Conservation (phyloP, 2,113 vertebrate species). For the Micromys minutus region DNA sequence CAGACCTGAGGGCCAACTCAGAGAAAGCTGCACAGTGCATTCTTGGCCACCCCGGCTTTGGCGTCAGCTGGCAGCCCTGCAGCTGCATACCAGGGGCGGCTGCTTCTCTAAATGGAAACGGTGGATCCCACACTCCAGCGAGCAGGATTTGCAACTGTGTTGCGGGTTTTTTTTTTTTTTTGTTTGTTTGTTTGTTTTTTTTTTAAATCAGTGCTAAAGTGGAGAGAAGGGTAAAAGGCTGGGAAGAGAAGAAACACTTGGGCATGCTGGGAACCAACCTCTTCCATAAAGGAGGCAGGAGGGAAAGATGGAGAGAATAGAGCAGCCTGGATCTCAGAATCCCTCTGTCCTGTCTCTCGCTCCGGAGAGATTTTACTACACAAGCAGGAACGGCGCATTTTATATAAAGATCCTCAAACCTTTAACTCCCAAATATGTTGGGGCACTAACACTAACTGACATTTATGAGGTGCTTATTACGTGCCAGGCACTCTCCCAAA, state of each 20-base stretch:
- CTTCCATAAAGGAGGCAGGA: background rate
- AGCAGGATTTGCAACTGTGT: background rate
- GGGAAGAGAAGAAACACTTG: background rate
- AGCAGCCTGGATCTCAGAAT: background rate
- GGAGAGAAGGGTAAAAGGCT: background rate
- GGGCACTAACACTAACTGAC: background rate
- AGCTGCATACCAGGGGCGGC: constrained; percentile 44
- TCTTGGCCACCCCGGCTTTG: constrained; percentile 36
- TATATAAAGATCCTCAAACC: background rate
- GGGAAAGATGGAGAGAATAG: background rate
- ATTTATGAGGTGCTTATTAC: background rate
- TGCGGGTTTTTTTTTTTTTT: background rate
- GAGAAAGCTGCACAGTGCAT: constrained; percentile 48
- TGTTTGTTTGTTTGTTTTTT: background rate
- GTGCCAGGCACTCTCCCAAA: background rate
- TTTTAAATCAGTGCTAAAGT: background rate
- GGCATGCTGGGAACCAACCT: background rate
- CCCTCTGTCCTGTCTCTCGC: background rate
- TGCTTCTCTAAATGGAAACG: constrained; percentile 72
- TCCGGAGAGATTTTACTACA: background rate
- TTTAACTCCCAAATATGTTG: constrained; percentile 8
- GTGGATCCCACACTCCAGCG: background rate
- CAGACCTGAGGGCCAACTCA: background rate
- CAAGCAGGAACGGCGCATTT: background rate
- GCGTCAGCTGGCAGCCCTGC: background rate